Base-by-base conservation (phyloP, 2,888 invertebrate species). In the Leptarthrus brevirostris region DNA sequence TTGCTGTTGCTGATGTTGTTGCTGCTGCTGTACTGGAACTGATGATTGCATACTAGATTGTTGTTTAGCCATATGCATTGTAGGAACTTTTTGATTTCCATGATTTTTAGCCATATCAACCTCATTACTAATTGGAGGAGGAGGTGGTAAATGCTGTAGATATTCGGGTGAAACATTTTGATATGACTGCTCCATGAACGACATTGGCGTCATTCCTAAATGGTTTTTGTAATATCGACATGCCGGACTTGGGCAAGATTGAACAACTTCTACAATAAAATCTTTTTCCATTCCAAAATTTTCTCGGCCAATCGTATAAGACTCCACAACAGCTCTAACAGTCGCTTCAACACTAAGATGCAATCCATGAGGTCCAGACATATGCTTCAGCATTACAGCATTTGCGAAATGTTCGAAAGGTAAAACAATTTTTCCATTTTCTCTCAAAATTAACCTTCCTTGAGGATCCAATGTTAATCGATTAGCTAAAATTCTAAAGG, bases 381-480 rank as follows among this genome's bases (percentile, higher is more conserved):
- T 94, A 81, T 95, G 94, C 81, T 94, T 95, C 78, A 95, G 83
- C 94, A 94, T 94, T 4, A 95, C 94, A 71, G 94, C 94, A 87
- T 94, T 94, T 1, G 94, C 94, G 87, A 94, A 95, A 82, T 95
- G 94, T 85, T 95, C 94, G 84, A 93, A 94, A 2, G 94, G 94
- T 74, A 95, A 85, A 76, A 95, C 94, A 79, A 95, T 94, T 87
- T 94, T 95, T 8, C 94, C 94, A 87, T 93, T 94, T 83, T 94
- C 94, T 75, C 94, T 87, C 64, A 94, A 86, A 80, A 95, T 92
- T 75, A 94, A 85, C 81, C 94, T 88, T 53, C 94, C 94, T 86
- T 94, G 94, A 16, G 92, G 90, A 83, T 95, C 94, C 80, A 94
- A 85, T 1, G 93, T 92, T 49, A 95, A 91, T 81, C 94, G 89